These are phyloP conservation scores for Morbakka virulenta DNA, from an alignment of 30 jellyfish, hydroid and myxozoan genomes.

Conservation along the genomic window DNA sequence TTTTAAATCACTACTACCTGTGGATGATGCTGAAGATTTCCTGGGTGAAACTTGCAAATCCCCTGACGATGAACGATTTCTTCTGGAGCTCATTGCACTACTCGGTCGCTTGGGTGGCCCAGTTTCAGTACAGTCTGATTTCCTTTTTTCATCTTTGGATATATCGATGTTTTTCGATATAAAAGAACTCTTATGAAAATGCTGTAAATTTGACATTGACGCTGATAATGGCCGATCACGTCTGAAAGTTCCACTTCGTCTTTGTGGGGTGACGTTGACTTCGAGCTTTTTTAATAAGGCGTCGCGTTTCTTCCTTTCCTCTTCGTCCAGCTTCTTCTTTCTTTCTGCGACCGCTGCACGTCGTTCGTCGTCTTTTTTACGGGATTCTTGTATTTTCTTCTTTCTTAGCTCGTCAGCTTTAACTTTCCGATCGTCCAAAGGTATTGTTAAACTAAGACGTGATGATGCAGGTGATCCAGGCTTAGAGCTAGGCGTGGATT, in stretches of 20 bases:
- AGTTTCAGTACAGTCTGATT: neutral
- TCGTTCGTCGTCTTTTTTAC: constrained; percentile 71
- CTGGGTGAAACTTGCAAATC: neutral
- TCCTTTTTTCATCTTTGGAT: neutral
- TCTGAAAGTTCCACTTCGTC: constrained; percentile 62
- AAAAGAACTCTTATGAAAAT: neutral
- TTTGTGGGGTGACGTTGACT: constrained; percentile 33
- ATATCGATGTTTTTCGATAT: neutral
- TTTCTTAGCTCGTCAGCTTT: constrained; percentile 63
- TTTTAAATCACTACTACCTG: neutral
- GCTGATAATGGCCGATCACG: constrained; percentile 69
- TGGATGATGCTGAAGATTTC: neutral
- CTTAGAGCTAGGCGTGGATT: neutral
- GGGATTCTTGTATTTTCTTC: constrained; percentile 42
- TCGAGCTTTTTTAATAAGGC: constrained; percentile 62
- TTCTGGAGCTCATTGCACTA: neutral
- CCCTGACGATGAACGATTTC: neutral
- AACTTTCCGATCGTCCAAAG: constrained; percentile 41
- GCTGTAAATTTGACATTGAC: constrained; percentile 31
- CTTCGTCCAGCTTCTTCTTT: constrained; percentile 56
- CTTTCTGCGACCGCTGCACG: constrained; percentile 74
- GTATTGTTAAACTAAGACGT: neutral
- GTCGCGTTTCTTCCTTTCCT: constrained; percentile 47
- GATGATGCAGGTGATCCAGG: neutral
- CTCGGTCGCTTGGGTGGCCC: constrained; percentile 20